Conservation (phyloP, 2,888 invertebrate genomes). For the Tuberolachnus salignus region DNA sequence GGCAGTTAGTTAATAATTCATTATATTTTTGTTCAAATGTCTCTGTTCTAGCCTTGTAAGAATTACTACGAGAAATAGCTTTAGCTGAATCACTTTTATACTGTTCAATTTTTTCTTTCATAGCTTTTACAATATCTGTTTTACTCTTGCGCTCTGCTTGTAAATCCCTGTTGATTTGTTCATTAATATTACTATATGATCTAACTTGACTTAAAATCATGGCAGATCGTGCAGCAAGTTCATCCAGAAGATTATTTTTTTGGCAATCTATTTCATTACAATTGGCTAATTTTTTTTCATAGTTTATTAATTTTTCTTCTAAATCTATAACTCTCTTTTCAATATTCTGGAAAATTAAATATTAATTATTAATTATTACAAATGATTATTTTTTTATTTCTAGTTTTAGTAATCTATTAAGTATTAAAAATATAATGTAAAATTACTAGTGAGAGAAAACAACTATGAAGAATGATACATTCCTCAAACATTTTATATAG, state of each 20-base stretch:
- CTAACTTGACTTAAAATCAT: constrained; percentile 51
- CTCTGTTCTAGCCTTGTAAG: constrained; percentile 42
- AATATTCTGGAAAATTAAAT: constrained; percentile 34
- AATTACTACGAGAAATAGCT: constrained; percentile 44
- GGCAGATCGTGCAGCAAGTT: constrained; percentile 51
- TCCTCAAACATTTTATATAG: no score
- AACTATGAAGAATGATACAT: no score
- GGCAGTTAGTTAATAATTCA: constrained; percentile 28
- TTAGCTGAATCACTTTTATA: constrained; percentile 42
- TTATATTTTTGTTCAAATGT: constrained; percentile 38
- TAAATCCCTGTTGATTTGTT: constrained; percentile 42
- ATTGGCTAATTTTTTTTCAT: constrained; percentile 41
- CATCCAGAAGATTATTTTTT: constrained; percentile 50
- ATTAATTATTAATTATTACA: not conserved
- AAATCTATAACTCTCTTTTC: constrained; percentile 50
- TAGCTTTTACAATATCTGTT: constrained; percentile 31
- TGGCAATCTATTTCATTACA: constrained; percentile 38
- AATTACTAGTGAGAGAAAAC: not conserved
- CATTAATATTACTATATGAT: constrained; percentile 50
- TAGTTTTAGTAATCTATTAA: not conserved
- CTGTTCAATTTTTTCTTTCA: constrained; percentile 52
- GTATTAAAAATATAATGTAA: not conserved
- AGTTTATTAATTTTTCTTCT: constrained; percentile 46
- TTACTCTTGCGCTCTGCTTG: constrained; percentile 43
- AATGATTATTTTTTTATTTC: not conserved